Evolutionary conservation across 2,113 vertebrate species (phyloP).

Genomic region (Lonchura striata): DNA sequence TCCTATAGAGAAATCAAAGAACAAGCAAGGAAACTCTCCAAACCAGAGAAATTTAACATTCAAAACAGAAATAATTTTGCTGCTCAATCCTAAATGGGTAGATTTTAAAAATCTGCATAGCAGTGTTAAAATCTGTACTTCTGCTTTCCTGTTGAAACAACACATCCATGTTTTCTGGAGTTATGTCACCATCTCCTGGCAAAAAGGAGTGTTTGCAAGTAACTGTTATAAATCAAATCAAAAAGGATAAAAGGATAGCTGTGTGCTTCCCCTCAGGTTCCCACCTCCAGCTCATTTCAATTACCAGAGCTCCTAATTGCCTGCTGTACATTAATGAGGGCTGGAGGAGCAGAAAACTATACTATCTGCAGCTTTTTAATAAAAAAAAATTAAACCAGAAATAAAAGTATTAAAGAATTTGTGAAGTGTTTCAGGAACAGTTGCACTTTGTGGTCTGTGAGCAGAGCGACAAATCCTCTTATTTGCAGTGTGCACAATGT

Average conservation of each 20-base stretch:
- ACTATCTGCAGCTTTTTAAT: background rate
- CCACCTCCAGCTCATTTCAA: background rate
- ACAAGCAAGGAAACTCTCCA: fast-evolving
- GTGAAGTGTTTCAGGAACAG: background rate
- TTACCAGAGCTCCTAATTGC: background rate
- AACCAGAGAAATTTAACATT: background rate
- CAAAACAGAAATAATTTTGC: background rate
- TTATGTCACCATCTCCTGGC: slow-evolving; percentile 34
- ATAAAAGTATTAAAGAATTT: background rate
- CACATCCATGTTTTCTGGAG: background rate
- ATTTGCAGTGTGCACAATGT: too few species aligned
- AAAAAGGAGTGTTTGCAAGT: background rate
- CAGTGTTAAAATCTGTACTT: fast-evolving
- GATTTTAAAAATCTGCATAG: background rate
- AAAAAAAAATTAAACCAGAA: background rate
- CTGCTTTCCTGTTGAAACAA: background rate
- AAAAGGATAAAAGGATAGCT: fast-evolving
- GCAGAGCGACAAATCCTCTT: fast-evolving
- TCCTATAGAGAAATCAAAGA: background rate
- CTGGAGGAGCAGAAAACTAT: background rate
- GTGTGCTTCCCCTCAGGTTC: background rate
- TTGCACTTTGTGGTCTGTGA: background rate
- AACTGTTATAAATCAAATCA: fast-evolving
- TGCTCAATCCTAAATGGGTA: fast-evolving
- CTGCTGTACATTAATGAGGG: fast-evolving